Base-by-base conservation (phyloP, 2,113 vertebrate genomes). In the Coptodon bakossiorum region DNA sequence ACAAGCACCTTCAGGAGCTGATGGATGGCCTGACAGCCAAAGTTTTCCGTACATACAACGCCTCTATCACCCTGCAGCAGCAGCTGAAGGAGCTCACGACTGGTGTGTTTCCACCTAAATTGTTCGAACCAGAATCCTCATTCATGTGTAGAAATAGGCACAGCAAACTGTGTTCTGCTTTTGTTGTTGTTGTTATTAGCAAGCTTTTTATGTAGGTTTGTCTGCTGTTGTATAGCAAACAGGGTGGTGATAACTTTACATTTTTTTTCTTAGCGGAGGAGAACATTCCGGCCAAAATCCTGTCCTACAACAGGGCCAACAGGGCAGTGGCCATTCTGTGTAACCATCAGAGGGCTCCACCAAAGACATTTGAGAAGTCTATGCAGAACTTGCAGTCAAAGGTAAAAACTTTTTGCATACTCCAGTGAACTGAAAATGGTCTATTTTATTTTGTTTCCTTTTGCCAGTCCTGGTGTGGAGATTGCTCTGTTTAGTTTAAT, bases 11-110 rank as follows among this genome's bases (percentile, higher is more conserved):
- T 93, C 99, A 99, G 94, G 98, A 99, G 94, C 96, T 99, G 94
- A 99, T 99, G 99, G 98, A 99, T 48, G 99, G 98, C 81, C 96
- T 99, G 88, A 99, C 99, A 31, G 98, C 98, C 92, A 99, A 99
- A 97, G 99, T 99, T 88, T 99, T 99, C 97, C 98, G 99, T 96
- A 99, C 99, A 68, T 99, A 99, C 95, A 99, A 99, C 4, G 99
- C 99, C 92, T 99, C 99, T 80, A 98, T 99, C 96, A 99, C 99
- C 76, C 97, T 99, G 95, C 99, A 99, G 92, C 98, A 99, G 91
- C 98, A 99, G 94, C 89, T 99, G 76, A 98, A 98, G 84, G 97
- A 98, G 95, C 98, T 99, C 93, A 99, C 99, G 11, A 97, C 90
- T 59, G 94, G 99, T 99, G 96, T 95, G 96, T 96, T 31, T 27